phyloP scores from a whole-genome alignment of 2,797 vertebrate genomes.

The Danionella dracula region DNA sequence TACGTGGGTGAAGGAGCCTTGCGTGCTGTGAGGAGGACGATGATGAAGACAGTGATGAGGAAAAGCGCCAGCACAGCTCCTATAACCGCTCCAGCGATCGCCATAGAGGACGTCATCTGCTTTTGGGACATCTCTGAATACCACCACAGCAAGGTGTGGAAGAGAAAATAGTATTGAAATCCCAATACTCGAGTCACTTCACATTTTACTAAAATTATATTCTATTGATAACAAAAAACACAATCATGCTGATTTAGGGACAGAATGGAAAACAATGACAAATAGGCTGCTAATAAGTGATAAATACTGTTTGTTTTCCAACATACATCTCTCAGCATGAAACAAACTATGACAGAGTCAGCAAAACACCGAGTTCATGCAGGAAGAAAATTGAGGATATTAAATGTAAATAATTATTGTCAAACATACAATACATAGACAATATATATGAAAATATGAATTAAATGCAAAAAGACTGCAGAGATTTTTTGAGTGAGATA shows the following conservation, averaged over 20 bases:
- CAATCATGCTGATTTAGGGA: conserved; percentile 1
- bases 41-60: conserved; percentile 86
- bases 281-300: too few relatives aligned
- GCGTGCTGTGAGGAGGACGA: conserved; percentile 80
- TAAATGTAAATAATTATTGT: background rate
- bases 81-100: conserved; percentile 87
- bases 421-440: too few relatives aligned
- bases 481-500: too few relatives aligned
- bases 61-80: conserved; percentile 89
- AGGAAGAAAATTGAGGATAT: background rate
- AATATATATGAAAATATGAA: too few relatives aligned
- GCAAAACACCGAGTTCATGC: background rate
- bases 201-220: background rate
- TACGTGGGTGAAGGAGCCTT: conserved; percentile 75
- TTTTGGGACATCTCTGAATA: conserved; percentile 82
- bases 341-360: background rate
- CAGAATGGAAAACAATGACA: background rate
- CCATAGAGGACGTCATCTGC: conserved; percentile 81
- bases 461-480: too few relatives aligned
- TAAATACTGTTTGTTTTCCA: too few relatives aligned
- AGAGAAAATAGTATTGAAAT: background rate
- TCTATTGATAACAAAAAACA: background rate
- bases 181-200: conserved; percentile 9
- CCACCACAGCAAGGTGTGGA: conserved; percentile 8
- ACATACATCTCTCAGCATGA: too few relatives aligned